phyloP scores from a whole-genome alignment of 2,797 vertebrate species.

The Astyanax mexicanus region DNA sequence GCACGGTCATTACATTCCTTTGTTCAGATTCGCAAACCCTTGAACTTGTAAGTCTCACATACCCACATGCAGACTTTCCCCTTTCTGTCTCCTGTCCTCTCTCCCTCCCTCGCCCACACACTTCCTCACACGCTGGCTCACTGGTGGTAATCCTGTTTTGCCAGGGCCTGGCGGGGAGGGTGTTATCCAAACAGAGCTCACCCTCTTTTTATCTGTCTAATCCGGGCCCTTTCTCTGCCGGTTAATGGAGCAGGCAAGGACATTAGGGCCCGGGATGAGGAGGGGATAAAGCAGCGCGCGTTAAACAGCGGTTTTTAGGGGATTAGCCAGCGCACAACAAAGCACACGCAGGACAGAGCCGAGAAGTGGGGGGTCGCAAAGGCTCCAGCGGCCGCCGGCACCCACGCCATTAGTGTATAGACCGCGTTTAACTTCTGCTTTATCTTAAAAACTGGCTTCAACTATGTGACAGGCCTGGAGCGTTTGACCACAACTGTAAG shows the following conservation, averaged over 20 bases:
- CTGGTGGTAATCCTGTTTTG: conserved; percentile 65
- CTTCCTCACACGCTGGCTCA: conserved; percentile 47
- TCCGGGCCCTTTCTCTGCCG: conserved; percentile 69
- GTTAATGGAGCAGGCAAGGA: conserved; percentile 67
- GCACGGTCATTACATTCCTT: background rate
- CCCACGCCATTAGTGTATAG: background rate
- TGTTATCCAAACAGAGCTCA: conserved; percentile 74
- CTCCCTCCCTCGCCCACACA: conserved; percentile 13
- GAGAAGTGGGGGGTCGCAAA: conserved; percentile 29
- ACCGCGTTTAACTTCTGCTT: background rate
- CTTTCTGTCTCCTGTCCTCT: background rate
- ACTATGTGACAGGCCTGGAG: background rate
- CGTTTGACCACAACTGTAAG: background rate
- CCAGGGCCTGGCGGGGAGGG: conserved; percentile 54
- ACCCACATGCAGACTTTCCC: conserved; percentile 7
- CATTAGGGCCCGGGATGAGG: conserved; percentile 52
- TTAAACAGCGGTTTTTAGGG: conserved; percentile 81
- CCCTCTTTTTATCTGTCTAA: conserved; percentile 71
- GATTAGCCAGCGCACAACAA: conserved; percentile 80
- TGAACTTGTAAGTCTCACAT: background rate
- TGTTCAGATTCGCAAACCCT: background rate
- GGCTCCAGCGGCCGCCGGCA: background rate
- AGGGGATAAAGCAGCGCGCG: conserved; percentile 72
- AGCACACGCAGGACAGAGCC: conserved; percentile 68
- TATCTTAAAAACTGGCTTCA: background rate